These are phyloP conservation scores for Drosophila mojavensis DNA, from an alignment of 1,140 invertebrate species.

Conservation along the genomic window DNA sequence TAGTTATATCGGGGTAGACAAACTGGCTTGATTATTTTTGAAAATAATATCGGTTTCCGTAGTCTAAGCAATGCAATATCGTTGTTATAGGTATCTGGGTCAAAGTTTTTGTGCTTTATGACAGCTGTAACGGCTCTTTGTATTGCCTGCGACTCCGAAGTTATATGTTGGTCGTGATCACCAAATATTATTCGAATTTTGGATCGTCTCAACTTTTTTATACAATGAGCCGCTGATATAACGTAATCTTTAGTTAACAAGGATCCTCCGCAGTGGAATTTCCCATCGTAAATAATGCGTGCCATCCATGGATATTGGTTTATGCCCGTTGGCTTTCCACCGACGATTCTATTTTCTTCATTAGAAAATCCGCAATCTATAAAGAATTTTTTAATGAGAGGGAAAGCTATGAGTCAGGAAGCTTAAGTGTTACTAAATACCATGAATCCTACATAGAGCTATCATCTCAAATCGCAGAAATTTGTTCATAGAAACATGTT, in stretches of 20 bases:
- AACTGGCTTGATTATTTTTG: conserved; percentile 91
- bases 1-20: conserved; percentile 89
- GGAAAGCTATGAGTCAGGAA: too few relatives aligned
- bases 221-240: conserved; percentile 89
- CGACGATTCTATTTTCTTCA: conserved; percentile 88
- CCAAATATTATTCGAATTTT: conserved; percentile 92
- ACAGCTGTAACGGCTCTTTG: conserved; percentile 91
- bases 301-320: conserved; percentile 95
- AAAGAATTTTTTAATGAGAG: conserved; percentile 62
- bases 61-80: conserved; percentile 93
- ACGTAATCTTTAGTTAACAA: conserved; percentile 90
- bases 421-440: too few relatives aligned
- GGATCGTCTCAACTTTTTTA: conserved; percentile 89
- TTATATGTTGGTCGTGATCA: conserved; percentile 92
- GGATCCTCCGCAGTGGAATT: conserved; percentile 95
- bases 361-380: conserved; percentile 89
- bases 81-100: conserved; percentile 93
- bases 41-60: conserved; percentile 90
- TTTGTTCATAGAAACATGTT: too few relatives aligned
- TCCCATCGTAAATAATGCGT: conserved; percentile 90
- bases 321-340: conserved; percentile 90
- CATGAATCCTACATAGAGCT: too few relatives aligned
- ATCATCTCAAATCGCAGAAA: too few relatives aligned
- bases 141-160: conserved; percentile 89
- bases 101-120: conserved; percentile 92